phyloP scores from a whole-genome alignment of 2,888 invertebrate species.

The Xestia rhomboidea region DNA sequence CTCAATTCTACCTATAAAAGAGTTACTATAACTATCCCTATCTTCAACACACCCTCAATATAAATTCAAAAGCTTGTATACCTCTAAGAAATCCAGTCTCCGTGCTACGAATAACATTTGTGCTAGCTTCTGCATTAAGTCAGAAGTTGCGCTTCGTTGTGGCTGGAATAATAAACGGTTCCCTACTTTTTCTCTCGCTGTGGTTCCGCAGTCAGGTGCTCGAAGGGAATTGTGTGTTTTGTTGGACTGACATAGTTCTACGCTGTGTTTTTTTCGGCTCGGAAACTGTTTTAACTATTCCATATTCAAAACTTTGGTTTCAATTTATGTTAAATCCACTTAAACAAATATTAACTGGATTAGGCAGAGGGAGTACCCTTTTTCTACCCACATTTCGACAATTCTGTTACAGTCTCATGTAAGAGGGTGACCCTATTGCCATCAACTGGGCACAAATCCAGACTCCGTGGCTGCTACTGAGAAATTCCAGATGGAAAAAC shows the following conservation, averaged over 20 bases:
- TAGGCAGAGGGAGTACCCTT: background rate
- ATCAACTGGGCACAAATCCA: background rate
- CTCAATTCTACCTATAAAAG: no score
- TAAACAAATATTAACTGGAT: background rate
- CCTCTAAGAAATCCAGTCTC: constrained; percentile 19
- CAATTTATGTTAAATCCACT: background rate
- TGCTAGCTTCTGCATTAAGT: constrained; percentile 47
- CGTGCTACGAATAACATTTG: constrained; percentile 48
- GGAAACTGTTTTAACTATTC: background rate
- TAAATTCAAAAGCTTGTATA: constrained; percentile 36
- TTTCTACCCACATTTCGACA: background rate
- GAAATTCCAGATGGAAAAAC: background rate
- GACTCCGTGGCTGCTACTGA: background rate
- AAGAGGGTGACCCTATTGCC: background rate
- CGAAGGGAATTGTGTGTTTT: constrained; percentile 6
- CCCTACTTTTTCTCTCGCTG: constrained; percentile 3
- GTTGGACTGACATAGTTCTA: background rate
- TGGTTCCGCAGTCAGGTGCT: constrained; percentile 12
- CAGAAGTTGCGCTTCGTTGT: constrained; percentile 47
- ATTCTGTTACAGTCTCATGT: no score
- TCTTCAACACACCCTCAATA: constrained; percentile 16
- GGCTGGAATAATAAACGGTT: constrained; percentile 55
- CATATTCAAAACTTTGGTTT: background rate
- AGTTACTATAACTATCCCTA: no score
- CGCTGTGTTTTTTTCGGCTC: background rate